These are phyloP conservation scores for Stenichneumon culpator DNA, from an alignment of 2,888 invertebrate species.

Conservation along the genomic window DNA sequence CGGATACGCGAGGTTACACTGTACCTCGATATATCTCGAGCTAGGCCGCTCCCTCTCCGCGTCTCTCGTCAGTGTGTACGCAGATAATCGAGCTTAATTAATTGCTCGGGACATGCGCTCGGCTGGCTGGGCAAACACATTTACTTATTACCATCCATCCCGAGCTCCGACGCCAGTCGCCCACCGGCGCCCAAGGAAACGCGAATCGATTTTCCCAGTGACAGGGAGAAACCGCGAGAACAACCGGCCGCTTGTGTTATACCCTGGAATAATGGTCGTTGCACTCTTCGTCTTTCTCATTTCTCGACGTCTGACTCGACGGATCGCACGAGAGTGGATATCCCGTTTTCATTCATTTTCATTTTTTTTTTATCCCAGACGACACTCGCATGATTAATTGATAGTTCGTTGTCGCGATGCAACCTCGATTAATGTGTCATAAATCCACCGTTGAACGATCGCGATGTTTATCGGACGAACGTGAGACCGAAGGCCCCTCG, in stretches of 20 bases:
- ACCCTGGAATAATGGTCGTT: slow-evolving; percentile 1
- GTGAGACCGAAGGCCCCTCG: not conserved
- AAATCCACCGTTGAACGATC: slow-evolving; percentile 52
- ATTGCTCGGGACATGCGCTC: slow-evolving; percentile 81
- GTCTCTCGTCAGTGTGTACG: slow-evolving; percentile 65
- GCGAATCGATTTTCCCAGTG: slow-evolving; percentile 79
- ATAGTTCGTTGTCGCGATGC: slow-evolving; percentile 51
- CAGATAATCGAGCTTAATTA: slow-evolving; percentile 84
- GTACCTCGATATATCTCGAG: slow-evolving; percentile 10
- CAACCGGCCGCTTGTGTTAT: not conserved
- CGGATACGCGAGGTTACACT: not conserved
- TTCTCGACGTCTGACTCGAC: slow-evolving; percentile 1
- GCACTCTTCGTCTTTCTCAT: slow-evolving; percentile 5
- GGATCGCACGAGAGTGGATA: not conserved
- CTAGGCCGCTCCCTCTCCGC: not conserved
- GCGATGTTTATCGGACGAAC: slow-evolving; percentile 54
- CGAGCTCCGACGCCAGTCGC: slow-evolving; percentile 64
- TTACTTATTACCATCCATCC: slow-evolving; percentile 83
- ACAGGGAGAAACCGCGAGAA: not conserved
- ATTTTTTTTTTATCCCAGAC: slow-evolving; percentile 1
- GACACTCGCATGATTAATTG: slow-evolving; percentile 56
- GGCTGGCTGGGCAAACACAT: slow-evolving; percentile 80
- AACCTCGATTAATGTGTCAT: slow-evolving; percentile 60
- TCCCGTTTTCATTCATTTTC: not conserved
- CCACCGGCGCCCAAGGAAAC: slow-evolving; percentile 45